Evolutionary conservation across 1,140 invertebrate genomes (phyloP), one percentile per base, ranked within the genome.

Genomic region (Sitophilus oryzae): DNA sequence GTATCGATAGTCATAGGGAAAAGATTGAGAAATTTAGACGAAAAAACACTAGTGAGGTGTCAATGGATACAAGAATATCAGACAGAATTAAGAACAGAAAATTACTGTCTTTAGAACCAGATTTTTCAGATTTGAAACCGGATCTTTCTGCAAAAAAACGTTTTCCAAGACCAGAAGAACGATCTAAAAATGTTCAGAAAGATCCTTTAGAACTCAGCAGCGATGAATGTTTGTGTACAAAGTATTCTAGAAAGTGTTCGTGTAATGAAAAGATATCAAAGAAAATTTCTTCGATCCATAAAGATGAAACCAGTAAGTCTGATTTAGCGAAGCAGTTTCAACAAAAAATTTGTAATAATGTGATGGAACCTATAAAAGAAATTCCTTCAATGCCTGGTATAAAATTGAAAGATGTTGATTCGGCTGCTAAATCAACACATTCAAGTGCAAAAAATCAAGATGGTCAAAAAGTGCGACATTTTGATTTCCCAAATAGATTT

Each of bases 41-140:
- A 25, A 34, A 40, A 23, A n/a, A n/a, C n/a, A 43, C 44, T 3
- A 36, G 9, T 22, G 30, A 42, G 6, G 15, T 36, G 2, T 30
- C 46, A 18, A 1, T 34, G 5, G 55, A 67, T 36, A 65, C 65
- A 8, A 47, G 65, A 54, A 67, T 67, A 43, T 65, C 63, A 8
- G 65, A 67, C 41, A 49, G 61, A 45, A 67, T 67, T 23, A 66
- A 50, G 44, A 51, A 35, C 10, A 60, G 65, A 38, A 42, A 56
- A 34, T 37, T 59, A 5, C 46, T 52, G 38, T 38, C 52, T 18
- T 41, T 41, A 21, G 48, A 62, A 48, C 48, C 52, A 36, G 61
- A 62, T 25, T 54, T 48, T 38, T 62, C 50, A 21, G 58, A 60
- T 59, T 16, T 20, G 14, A 2, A 30, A 22, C 1, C 15, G 14